These are phyloP conservation scores for Platorchestia sp. DNA, from an alignment of 1,140 invertebrate species.

Conservation along the genomic window DNA sequence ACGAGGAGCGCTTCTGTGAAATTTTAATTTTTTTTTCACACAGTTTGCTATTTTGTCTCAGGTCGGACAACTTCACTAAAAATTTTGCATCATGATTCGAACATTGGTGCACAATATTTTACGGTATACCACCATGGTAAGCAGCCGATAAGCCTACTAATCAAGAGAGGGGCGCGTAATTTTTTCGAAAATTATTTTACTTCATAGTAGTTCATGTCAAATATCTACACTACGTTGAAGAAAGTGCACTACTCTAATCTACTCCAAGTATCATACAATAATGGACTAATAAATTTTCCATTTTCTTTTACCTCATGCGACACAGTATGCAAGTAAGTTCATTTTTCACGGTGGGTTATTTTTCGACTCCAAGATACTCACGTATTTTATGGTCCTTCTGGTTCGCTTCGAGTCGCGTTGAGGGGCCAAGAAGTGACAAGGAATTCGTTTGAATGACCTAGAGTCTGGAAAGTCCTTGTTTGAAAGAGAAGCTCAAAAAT, in stretches of 20 bases:
- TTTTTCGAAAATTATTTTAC: too few species aligned
- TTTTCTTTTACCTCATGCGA: neutral
- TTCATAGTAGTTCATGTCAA: too few species aligned
- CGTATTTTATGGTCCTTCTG: neutral
- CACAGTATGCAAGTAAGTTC: neutral
- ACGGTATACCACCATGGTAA: too few species aligned
- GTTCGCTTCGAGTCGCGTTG: neutral
- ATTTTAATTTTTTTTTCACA: too few species aligned
- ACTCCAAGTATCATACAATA: neutral
- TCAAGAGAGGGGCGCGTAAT: too few species aligned
- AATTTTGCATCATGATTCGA: too few species aligned
- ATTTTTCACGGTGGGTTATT: neutral
- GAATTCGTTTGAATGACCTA: neutral
- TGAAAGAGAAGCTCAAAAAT: neutral
- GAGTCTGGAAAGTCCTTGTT: neutral
- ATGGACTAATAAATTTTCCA: neutral
- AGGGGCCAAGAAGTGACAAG: neutral
- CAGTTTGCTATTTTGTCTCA: too few species aligned
- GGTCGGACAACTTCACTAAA: too few species aligned
- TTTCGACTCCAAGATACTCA: neutral
- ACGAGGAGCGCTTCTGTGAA: too few species aligned
- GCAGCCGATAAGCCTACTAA: too few species aligned
- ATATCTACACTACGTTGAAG: neutral
- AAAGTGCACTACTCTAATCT: neutral
- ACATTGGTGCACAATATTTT: too few species aligned